Percentiles rank a stretch among this genome's conserved stretches.
These are phyloP conservation scores for Actenoides hombroni DNA, from an alignment of 2,113 vertebrate species.

Conservation along the genomic window DNA sequence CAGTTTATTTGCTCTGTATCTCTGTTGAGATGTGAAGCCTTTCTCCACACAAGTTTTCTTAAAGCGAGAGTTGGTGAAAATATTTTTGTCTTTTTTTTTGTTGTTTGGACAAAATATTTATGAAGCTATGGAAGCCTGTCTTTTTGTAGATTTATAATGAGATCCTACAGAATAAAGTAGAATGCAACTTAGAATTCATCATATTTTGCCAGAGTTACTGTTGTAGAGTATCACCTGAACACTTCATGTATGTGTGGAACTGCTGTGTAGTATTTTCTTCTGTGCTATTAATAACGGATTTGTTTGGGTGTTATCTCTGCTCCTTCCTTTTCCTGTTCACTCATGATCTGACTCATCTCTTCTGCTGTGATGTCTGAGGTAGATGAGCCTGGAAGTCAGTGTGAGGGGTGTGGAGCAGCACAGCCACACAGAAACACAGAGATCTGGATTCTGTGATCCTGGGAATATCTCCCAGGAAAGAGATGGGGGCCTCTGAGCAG, in stretches of 20 bases:
- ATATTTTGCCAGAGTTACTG: neutral
- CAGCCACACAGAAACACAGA: neutral
- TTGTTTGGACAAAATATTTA: neutral
- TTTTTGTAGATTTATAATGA: neutral
- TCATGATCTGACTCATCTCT: neutral
- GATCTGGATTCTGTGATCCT: neutral
- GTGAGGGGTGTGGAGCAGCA: neutral
- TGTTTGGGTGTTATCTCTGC: slow-evolving; percentile 29
- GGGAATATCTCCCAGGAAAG: neutral
- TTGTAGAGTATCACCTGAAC: neutral
- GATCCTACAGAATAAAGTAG: neutral
- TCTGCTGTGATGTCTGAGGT: neutral
- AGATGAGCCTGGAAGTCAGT: neutral
- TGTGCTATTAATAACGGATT: neutral
- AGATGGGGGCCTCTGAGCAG: neutral
- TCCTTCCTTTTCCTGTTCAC: slow-evolving; percentile 20
- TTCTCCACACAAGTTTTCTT: neutral
- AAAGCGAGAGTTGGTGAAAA: neutral
- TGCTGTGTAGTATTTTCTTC: neutral
- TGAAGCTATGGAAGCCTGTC: neutral
- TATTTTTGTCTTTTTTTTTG: neutral
- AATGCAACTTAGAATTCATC: neutral
- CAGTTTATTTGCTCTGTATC: neutral
- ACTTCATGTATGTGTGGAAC: neutral
- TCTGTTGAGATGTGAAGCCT: neutral